phyloP scores from a whole-genome alignment of 2,797 vertebrate genomes.

The Coluber constrictor region DNA sequence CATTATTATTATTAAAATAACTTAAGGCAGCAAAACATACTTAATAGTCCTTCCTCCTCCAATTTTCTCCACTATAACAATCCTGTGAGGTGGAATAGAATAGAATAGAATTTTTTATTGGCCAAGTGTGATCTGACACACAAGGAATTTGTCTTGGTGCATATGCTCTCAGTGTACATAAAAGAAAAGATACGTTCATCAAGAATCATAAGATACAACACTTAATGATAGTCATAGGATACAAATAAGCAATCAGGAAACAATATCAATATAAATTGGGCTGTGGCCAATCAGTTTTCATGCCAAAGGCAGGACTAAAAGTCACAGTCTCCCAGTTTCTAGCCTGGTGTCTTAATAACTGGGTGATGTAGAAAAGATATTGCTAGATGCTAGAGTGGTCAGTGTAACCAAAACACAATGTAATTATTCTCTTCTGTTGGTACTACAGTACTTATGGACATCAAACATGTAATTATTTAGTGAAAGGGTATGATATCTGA shows the following conservation, averaged over 20 bases:
- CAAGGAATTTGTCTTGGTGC: too few species aligned
- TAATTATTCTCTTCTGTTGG: not conserved
- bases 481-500: not conserved
- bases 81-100: not conserved
- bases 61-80: not conserved
- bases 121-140: too few species aligned
- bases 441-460: not conserved
- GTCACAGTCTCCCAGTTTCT: not conserved
- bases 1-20: not conserved
- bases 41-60: not conserved
- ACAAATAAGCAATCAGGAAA: too few species aligned
- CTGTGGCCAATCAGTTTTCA: not conserved
- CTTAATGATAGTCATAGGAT: too few species aligned
- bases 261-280: not conserved
- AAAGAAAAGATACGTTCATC: too few species aligned
- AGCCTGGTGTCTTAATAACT: not conserved
- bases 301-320: not conserved
- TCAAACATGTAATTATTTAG: not conserved
- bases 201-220: too few species aligned
- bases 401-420: not conserved
- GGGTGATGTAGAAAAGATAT: not conserved
- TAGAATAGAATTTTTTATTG: too few species aligned
- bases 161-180: too few species aligned
- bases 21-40: not conserved
- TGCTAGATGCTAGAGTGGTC: not conserved